These are phyloP conservation scores for Phyllotreta cruciferae DNA, from an alignment of 2,888 invertebrate genomes.

Conservation along the genomic window DNA sequence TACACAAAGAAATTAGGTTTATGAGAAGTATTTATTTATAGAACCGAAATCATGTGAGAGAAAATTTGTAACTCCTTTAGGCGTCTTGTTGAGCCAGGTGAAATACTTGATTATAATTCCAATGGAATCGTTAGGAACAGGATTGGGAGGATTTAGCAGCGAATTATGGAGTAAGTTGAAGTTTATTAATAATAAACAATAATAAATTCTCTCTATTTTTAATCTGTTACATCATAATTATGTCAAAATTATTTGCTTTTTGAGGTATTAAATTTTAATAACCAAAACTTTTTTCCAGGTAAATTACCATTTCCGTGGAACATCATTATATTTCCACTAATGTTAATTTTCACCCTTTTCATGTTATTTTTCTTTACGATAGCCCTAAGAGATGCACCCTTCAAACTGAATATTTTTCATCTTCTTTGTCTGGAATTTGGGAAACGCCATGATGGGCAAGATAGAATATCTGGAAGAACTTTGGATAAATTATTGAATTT, in stretches of 20 bases:
- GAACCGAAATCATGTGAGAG: constrained; percentile 42
- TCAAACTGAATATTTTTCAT: constrained; percentile 43
- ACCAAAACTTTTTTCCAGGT: constrained; percentile 29
- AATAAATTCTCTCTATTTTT: too few species aligned
- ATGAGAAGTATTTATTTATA: constrained; percentile 29
- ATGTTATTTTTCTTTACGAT: constrained; percentile 33
- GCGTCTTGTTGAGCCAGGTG: constrained; percentile 41
- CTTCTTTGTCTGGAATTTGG: constrained; percentile 45
- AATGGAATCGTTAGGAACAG: constrained; percentile 42
- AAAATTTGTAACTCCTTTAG: constrained; percentile 43
- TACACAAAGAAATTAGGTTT: background rate
- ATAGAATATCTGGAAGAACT: constrained; percentile 18
- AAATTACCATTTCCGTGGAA: constrained; percentile 43
- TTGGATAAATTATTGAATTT: constrained; percentile 33
- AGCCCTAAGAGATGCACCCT: constrained; percentile 30
- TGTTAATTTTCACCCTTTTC: constrained; percentile 38
- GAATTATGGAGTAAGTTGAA: constrained; percentile 44
- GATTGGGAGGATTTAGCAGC: constrained; percentile 43
- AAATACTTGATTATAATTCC: constrained; percentile 45
- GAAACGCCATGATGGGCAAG: constrained; percentile 1
- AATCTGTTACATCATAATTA: too few species aligned
- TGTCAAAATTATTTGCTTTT: too few species aligned
- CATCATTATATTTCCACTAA: constrained; percentile 42
- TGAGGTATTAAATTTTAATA: too few species aligned
- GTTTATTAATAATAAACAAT: too few species aligned